These are phyloP conservation scores for Ia io DNA, from an alignment of 2,113 vertebrate species.

Conservation along the genomic window DNA sequence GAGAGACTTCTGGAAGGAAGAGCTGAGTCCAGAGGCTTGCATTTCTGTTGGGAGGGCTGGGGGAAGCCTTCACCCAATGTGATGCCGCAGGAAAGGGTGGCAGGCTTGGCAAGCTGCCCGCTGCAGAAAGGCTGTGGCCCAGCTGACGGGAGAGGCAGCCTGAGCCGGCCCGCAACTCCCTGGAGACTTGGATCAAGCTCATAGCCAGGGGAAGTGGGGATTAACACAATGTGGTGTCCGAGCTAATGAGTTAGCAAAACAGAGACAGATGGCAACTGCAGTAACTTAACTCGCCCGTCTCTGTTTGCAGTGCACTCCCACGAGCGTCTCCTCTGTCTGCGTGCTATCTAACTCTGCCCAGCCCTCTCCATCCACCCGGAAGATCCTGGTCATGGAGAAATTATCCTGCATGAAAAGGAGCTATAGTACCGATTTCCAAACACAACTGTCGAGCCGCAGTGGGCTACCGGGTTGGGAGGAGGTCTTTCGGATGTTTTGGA, in stretches of 20 bases:
- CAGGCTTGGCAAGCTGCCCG: constrained; percentile 31
- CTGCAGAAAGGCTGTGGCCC: constrained; percentile 4
- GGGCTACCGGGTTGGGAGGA: not conserved
- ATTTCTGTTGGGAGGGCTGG: not conserved
- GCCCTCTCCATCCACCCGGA: not conserved
- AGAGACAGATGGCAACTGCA: constrained; percentile 74
- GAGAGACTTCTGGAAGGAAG: constrained; percentile 4
- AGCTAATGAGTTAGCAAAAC: constrained; percentile 78
- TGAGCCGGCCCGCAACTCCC: constrained; percentile 36
- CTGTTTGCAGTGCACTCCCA: constrained; percentile 40
- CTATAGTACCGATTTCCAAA: not conserved
- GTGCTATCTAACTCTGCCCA: not conserved
- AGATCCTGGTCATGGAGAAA: not conserved
- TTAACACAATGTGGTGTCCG: constrained; percentile 73
- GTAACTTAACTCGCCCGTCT: constrained; percentile 71
- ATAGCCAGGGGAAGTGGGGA: constrained; percentile 65
- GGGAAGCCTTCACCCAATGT: not conserved
- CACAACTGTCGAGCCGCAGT: not conserved
- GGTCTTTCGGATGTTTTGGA: not conserved
- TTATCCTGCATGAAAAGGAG: not conserved
- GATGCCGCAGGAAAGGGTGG: not conserved
- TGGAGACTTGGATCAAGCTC: constrained; percentile 59
- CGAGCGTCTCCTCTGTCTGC: constrained; percentile 25
- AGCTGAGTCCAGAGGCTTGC: not conserved
- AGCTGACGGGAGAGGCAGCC: constrained; percentile 53